Percentiles rank a stretch among this genome's conserved stretches.
These are phyloP conservation scores for Anabas testudineus DNA, from an alignment of 2,797 vertebrate species.

Conservation along the genomic window DNA sequence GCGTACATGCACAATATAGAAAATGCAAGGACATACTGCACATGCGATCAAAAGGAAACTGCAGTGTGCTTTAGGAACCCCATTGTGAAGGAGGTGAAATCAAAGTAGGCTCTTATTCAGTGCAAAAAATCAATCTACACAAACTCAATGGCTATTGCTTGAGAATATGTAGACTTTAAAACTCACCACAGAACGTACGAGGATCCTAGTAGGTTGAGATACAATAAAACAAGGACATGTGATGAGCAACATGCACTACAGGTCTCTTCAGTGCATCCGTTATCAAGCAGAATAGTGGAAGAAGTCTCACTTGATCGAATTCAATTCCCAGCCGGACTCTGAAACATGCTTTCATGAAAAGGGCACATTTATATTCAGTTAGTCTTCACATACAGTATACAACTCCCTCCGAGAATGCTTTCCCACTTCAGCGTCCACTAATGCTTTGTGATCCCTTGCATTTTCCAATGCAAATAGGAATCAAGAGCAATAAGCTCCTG, in stretches of 20 bases:
- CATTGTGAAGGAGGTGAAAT: constrained; percentile 62
- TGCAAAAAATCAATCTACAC: constrained; percentile 71
- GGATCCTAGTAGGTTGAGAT: constrained; percentile 27
- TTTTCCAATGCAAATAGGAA: constrained; percentile 72
- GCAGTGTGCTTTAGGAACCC: constrained; percentile 59
- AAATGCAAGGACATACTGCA: background rate
- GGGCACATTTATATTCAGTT: constrained; percentile 57
- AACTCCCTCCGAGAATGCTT: constrained; percentile 34
- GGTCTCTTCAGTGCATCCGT: constrained; percentile 39
- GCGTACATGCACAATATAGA: constrained; percentile 9
- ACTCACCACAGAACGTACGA: constrained; percentile 36
- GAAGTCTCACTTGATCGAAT: constrained; percentile 61
- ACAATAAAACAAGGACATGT: constrained; percentile 36
- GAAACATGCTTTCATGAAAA: constrained; percentile 60
- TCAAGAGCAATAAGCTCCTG: constrained; percentile 61
- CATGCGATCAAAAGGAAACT: constrained; percentile 68
- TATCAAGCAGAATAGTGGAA: constrained; percentile 30
- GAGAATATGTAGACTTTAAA: constrained; percentile 52
- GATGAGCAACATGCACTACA: constrained; percentile 43
- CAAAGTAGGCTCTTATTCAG: constrained; percentile 71
- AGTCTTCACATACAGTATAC: constrained; percentile 37
- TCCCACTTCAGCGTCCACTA: constrained; percentile 45
- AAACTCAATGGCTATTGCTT: constrained; percentile 71
- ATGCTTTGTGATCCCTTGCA: constrained; percentile 62
- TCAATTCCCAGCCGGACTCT: constrained; percentile 41